phyloP scores from a whole-genome alignment of 2,888 invertebrate genomes.

The Xanthorhoe designata region DNA sequence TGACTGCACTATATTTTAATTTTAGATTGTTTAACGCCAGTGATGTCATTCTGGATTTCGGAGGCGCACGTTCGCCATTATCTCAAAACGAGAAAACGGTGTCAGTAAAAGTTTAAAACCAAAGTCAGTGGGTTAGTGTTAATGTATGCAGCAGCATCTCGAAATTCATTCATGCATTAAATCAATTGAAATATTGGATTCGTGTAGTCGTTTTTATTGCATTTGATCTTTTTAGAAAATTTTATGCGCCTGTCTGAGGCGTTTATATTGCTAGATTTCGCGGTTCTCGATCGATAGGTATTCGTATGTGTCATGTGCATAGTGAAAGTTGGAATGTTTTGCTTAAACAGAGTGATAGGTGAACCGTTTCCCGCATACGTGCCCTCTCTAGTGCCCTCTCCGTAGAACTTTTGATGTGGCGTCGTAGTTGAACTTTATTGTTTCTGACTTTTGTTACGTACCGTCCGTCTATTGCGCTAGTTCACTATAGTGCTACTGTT shows the following conservation, averaged over 20 bases:
- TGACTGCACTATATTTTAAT: slow-evolving; percentile 52
- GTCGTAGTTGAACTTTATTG: slow-evolving; percentile 50
- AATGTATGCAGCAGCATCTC: slow-evolving; percentile 43
- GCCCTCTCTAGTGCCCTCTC: slow-evolving; percentile 37
- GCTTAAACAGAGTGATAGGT: slow-evolving; percentile 61
- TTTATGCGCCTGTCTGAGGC: slow-evolving; percentile 13
- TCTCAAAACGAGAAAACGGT: slow-evolving; percentile 22
- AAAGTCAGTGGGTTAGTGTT: slow-evolving; percentile 47
- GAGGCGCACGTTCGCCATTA: slow-evolving; percentile 23
- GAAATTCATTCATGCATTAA: slow-evolving; percentile 22
- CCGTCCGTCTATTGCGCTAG: slow-evolving; percentile 34
- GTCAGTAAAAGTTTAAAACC: slow-evolving; percentile 39
- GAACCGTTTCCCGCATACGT: slow-evolving; percentile 47
- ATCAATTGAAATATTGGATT: slow-evolving; percentile 4
- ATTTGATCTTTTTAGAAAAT: slow-evolving; percentile 8
- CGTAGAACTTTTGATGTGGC: slow-evolving; percentile 56
- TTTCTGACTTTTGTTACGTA: slow-evolving; percentile 42
- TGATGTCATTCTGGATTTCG: slow-evolving; percentile 57
- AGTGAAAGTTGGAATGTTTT: slow-evolving; percentile 63
- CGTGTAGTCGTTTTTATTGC: slow-evolving; percentile 7
- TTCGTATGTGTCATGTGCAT: slow-evolving; percentile 35
- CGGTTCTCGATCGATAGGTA: slow-evolving; percentile 6
- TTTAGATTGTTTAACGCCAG: slow-evolving; percentile 48
- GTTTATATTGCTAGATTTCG: background rate
- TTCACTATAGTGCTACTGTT: slow-evolving; percentile 30